Conservation (phyloP, 2,797 vertebrate genomes). For the Pristis pectinata region DNA sequence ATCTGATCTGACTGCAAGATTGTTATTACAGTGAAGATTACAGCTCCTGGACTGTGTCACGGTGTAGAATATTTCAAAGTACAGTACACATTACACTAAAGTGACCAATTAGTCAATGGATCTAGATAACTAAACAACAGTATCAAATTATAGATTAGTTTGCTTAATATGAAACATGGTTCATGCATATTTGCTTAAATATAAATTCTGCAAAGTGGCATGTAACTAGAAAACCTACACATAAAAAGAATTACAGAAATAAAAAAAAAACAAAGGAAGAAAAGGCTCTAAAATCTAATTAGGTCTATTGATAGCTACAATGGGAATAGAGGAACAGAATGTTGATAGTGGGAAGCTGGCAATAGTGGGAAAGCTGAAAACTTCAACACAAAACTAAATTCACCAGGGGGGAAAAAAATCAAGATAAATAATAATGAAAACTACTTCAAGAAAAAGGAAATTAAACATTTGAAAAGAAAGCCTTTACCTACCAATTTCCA, state of each 20-base stretch:
- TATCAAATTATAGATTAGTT: not conserved
- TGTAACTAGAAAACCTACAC: no score
- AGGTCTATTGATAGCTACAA: not conserved
- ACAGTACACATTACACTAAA: not conserved
- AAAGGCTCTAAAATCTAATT: not conserved
- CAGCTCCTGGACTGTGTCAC: not conserved
- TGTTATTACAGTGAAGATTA: not conserved
- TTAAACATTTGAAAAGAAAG: not conserved
- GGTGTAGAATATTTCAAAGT: not conserved
- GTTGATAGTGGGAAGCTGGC: no score
- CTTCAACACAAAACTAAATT: not conserved
- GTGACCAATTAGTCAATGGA: not conserved
- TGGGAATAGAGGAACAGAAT: not conserved
- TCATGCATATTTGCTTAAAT: not conserved
- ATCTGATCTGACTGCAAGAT: constrained; percentile 4
- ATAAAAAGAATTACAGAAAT: not conserved
- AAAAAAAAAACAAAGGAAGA: not conserved
- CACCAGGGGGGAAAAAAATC: not conserved
- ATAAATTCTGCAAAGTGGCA: not conserved
- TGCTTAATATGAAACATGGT: not conserved
- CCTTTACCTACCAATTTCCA: not conserved
- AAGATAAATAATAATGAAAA: not conserved
- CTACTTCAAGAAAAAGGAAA: not conserved
- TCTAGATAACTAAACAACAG: not conserved
- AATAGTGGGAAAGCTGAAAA: no score